Evolutionary conservation across 2,113 vertebrate species (phyloP).

Genomic region (Lathamus discolor): DNA sequence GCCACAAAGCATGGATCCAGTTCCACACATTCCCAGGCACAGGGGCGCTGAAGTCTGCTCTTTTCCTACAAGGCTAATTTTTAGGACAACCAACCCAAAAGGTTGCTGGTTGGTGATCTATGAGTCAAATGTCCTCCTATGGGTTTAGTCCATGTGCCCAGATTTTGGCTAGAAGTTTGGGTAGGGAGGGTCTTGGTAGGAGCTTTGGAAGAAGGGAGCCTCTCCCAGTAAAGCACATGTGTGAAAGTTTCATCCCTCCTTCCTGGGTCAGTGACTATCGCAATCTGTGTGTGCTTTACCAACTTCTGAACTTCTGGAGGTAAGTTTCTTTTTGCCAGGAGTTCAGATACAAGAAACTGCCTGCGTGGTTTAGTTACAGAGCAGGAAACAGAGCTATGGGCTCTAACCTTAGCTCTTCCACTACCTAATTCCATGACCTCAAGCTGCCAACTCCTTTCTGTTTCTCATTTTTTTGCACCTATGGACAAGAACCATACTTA

Average conservation of each 20-base stretch:
- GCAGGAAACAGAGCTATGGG: neutral
- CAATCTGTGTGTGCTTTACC: neutral
- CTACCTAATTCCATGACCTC: neutral
- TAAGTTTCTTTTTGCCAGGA: neutral
- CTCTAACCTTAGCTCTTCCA: neutral
- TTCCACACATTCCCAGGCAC: neutral
- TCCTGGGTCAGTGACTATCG: neutral
- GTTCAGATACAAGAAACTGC: neutral
- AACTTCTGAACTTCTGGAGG: neutral
- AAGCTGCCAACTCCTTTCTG: neutral
- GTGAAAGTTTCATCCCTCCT: neutral
- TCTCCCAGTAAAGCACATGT: neutral
- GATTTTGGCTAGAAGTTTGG: neutral
- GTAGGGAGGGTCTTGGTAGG: neutral
- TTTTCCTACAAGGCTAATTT: neutral
- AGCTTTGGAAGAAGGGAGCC: neutral
- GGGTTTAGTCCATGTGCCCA: neutral
- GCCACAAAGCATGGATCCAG: neutral
- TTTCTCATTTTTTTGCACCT: constrained; percentile 29
- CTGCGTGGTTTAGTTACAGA: neutral
- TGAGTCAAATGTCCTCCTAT: neutral
- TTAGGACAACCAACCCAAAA: neutral
- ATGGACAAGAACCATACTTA: neutral
- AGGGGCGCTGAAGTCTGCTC: neutral
- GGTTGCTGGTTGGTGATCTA: neutral